phyloP scores from a whole-genome alignment of 1,140 invertebrate genomes.

The Phenacoccus solenopsis region DNA sequence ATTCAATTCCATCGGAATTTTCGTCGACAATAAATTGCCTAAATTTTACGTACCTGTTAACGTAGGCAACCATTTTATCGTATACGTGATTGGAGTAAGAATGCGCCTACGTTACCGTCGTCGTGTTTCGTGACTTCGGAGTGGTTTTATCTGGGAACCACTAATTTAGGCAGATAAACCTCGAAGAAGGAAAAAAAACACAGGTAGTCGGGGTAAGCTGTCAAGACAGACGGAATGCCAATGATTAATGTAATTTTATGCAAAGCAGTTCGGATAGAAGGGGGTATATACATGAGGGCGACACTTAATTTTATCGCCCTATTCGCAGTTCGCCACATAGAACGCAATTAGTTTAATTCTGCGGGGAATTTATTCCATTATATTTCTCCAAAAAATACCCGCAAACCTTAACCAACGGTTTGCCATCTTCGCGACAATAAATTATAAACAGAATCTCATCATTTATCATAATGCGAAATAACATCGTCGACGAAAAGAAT shows the following conservation, averaged over 20 bases:
- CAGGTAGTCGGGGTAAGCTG: background rate
- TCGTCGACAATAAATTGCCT: too few species aligned
- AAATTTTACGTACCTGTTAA: background rate
- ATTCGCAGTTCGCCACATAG: constrained; percentile 16
- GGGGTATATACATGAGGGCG: background rate
- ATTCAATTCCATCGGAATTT: too few species aligned
- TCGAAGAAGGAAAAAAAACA: background rate
- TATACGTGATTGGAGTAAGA: background rate
- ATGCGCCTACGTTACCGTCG: background rate
- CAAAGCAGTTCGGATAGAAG: background rate
- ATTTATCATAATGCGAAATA: background rate
- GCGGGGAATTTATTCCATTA: constrained; percentile 16
- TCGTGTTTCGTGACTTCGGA: too few species aligned
- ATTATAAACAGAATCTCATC: constrained; percentile 10
- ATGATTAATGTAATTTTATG: constrained; percentile 18
- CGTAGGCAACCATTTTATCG: background rate
- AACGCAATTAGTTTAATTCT: constrained; percentile 18
- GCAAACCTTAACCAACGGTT: constrained; percentile 9
- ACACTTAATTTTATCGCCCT: constrained; percentile 16
- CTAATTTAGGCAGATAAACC: background rate
- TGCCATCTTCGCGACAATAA: constrained; percentile 14
- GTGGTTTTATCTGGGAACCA: background rate
- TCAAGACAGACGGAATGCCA: constrained; percentile 15
- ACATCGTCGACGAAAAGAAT: background rate
- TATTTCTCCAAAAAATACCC: constrained; percentile 9